Percentiles rank a stretch among this genome's conserved stretches.
phyloP scores from a whole-genome alignment of 2,113 vertebrate genomes.

The Montifringilla adamsi region DNA sequence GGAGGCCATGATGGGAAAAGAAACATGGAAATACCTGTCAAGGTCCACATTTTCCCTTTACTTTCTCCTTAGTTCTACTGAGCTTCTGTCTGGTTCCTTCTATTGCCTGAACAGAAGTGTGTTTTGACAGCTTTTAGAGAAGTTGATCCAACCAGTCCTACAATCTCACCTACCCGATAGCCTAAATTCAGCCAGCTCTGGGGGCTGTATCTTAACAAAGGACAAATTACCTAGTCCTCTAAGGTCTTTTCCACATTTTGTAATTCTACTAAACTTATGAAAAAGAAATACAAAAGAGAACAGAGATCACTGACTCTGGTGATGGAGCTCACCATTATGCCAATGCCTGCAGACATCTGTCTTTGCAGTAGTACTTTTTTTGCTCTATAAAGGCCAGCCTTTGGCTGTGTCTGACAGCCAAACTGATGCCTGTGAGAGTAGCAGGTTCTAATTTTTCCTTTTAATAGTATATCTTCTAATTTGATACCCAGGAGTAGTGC shows the following conservation, averaged over 20 bases:
- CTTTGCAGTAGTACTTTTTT: background rate
- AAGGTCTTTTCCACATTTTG: background rate
- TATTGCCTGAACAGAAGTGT: background rate
- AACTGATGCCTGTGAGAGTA: background rate
- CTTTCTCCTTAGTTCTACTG: background rate
- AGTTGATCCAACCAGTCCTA: background rate
- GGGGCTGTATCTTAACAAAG: background rate
- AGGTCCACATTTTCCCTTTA: background rate
- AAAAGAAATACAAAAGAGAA: background rate
- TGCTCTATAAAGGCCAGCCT: background rate
- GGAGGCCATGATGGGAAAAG: background rate
- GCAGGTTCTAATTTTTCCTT: background rate
- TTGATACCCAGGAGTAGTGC: background rate
- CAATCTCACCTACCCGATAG: rapidly evolving
- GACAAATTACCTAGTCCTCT: background rate
- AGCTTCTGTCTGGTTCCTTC: background rate
- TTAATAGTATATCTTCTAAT: background rate
- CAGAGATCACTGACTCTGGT: background rate
- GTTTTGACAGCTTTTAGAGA: background rate
- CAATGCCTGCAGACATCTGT: background rate
- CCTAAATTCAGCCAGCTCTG: background rate
- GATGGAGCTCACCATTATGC: background rate
- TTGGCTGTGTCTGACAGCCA: background rate
- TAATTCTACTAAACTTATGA: background rate
- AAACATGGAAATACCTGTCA: background rate